phyloP scores from a whole-genome alignment of 2,113 vertebrate genomes.

The Laticauda colubrina region DNA sequence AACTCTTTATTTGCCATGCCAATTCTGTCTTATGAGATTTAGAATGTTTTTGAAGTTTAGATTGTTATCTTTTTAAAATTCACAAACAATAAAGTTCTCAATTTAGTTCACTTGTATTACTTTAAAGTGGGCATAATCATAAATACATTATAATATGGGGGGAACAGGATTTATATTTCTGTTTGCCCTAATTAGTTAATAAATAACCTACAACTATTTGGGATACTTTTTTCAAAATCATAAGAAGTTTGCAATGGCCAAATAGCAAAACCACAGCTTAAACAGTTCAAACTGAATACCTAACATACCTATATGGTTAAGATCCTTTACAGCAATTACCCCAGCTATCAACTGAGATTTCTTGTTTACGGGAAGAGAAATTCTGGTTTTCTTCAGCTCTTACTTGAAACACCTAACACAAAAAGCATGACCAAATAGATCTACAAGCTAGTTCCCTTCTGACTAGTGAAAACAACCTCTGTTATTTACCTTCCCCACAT shows the following conservation, averaged over 20 bases:
- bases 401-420: not conserved
- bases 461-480: not conserved
- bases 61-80: slow-evolving; percentile 49
- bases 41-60: slow-evolving; percentile 47
- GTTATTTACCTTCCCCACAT: not conserved
- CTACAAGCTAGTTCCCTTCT: not conserved
- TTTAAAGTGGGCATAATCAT: not conserved
- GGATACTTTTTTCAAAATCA: not conserved
- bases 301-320: not conserved
- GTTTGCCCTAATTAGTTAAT: slow-evolving; percentile 7
- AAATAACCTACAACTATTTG: not conserved
- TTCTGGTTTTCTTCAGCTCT: not conserved
- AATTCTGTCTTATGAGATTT: slow-evolving; percentile 45
- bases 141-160: not conserved
- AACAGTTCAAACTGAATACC: not conserved
- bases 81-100: slow-evolving; percentile 51
- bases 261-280: slow-evolving; percentile 11
- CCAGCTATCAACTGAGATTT: slow-evolving; percentile 2
- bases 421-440: not conserved
- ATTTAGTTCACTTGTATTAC: not conserved
- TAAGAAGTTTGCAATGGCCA: not conserved
- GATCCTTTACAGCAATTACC: not conserved
- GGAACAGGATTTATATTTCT: slow-evolving; percentile 1
- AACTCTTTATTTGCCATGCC: slow-evolving; percentile 51
- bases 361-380: slow-evolving; percentile 9